Evolutionary conservation across 2,888 invertebrate species (phyloP), one percentile per base, ranked within the genome.

Genomic region (Drosophila neoperkinsi): DNA sequence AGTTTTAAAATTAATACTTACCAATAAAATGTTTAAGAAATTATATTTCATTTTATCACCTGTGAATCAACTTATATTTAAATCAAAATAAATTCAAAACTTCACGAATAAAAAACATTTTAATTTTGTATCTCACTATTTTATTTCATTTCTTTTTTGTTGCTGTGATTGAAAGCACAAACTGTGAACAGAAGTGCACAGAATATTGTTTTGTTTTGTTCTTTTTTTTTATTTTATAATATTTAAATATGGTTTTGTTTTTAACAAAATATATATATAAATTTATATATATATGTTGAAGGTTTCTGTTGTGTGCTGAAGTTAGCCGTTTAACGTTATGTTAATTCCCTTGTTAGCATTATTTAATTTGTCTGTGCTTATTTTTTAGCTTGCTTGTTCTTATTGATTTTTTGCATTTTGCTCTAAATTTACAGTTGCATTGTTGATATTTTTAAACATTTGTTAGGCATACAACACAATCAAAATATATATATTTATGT

Each of bases 161-260:
- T 73, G 57, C 57, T 70, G 71, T 63, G 64, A 50, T 72, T 76
- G 62, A 85, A 85, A 81, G 79, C 84, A 77, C 79, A 77, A 82
- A 73, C 83, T 84, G 66, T 60, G 57, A 77, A 88, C 88, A 73
- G 70, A 82, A 69, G 83, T 84, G 88, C 84, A 81, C 74, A 79
- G 73, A 70, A 43, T 61, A 60, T 81, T 73, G 57, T 67, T 74
- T 43, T 63, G 61, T 25, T 30, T 61, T 58, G 38, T 77, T 77
- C 34, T 9, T 36, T 21, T 74, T 52, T 57, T 21, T 46, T 46
- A 43, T 46, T 46, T 46, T 46, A 25, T 46, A 46, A 46, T 25
- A 57, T 67, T 58, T 59, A 63, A 63, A 64, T 56, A 59, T 64
- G 33, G 55, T 68, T 70, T 70, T 62, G 78, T 66, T 82, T 77